Base-by-base conservation (phyloP, 2,797 vertebrate genomes). In the Enteromius unitaeniatus region DNA sequence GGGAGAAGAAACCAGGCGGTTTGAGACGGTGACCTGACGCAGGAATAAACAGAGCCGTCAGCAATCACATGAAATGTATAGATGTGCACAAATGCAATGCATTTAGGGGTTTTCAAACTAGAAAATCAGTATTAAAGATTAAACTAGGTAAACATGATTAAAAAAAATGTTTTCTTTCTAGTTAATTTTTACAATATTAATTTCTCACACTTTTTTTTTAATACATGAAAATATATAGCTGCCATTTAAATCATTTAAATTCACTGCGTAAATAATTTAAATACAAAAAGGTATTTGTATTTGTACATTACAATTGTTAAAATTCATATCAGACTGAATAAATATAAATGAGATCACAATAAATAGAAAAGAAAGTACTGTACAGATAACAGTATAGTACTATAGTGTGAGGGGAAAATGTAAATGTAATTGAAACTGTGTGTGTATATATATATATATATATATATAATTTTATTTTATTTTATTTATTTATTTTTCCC, bases 1-100 rank as follows among this genome's bases (percentile, higher is more conserved):
- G 0, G 97, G 97, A 5, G 97, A 99, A 0, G 96, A 95, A 4
- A 99, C 97, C 88, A 99, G 88, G 34, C 97, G 94, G 88, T 98
- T 99, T 53, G 97, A 99, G 55, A 99, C 96, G 0, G 96, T 96
- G 6, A 99, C 97, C 97, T 99, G 81, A 13, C 1, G 7, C 2
- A 15, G 2, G 0, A 26, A 42, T 2, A 42, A 55, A 55, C 1
- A 0, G 3, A 1, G 49, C 28, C 3, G 28, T 79, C 17, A 34
- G 21, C 58, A 47, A 28, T 65, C 42, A 37, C 15, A 53, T 11
- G 2, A 3, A 17, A 55, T 34, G 47, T 8, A 1, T 2, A 34
- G 19, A 49, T 15, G 45, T 15, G 45, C 28, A 8, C 13, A 26
- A 14, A 3, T 67, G 26, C 21, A 49, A 0, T 5, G 26, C n/a